Conservation (phyloP, 2,113 vertebrate species). For the Eleginops maclovinus region DNA sequence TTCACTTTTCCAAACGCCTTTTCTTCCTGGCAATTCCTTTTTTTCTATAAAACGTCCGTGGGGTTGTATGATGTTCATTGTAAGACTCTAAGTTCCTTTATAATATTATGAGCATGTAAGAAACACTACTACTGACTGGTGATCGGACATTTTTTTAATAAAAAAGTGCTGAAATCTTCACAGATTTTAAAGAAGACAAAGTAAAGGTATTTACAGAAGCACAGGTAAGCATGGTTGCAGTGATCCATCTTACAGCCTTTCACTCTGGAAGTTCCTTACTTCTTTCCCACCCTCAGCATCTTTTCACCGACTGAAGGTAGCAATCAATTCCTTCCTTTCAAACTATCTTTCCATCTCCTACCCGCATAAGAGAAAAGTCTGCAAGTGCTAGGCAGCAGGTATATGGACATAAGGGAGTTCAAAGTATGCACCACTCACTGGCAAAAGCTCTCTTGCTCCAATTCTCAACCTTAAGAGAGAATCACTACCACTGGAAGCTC, state of each 20-base stretch:
- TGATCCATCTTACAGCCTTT: neutral
- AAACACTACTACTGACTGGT: neutral
- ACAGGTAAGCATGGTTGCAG: constrained; percentile 1
- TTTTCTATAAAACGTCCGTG: neutral
- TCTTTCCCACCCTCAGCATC: neutral
- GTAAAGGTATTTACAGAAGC: neutral
- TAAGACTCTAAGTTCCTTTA: neutral
- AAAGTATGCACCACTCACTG: constrained; percentile 13
- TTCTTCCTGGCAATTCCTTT: constrained; percentile 3
- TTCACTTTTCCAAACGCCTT: constrained; percentile 1
- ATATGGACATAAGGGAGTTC: constrained; percentile 28
- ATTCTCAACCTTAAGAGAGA: constrained; percentile 15
- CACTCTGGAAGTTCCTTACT: neutral
- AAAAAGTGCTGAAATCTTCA: neutral
- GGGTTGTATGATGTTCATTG: neutral
- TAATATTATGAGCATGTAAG: neutral
- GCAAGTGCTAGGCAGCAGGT: constrained; percentile 6
- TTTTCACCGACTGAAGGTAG: neutral
- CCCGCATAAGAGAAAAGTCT: neutral
- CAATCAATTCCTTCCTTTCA: neutral
- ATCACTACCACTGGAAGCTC: constrained; percentile 18
- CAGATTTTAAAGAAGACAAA: neutral
- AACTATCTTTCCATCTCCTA: neutral
- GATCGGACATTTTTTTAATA: neutral
- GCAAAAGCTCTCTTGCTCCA: constrained; percentile 36